These are phyloP conservation scores for Sapayoa aenigma DNA, from an alignment of 2,113 vertebrate genomes.

Conservation along the genomic window DNA sequence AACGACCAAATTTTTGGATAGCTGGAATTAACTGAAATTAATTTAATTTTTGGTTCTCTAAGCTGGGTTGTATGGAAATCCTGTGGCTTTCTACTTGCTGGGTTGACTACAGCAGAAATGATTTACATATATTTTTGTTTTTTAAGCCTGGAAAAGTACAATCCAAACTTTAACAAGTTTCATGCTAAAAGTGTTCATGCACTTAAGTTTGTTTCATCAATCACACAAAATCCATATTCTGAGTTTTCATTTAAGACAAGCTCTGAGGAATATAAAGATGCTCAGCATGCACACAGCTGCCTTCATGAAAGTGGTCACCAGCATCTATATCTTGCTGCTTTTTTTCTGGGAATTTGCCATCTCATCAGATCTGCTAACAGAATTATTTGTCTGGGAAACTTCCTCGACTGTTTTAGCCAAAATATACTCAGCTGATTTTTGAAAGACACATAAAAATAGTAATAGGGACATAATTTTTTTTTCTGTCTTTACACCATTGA, in stretches of 20 bases:
- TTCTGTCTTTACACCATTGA: not conserved
- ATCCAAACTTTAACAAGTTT: not conserved
- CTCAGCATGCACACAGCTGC: not conserved
- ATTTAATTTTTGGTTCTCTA: not conserved
- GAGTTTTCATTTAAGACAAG: not conserved
- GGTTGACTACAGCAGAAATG: not conserved
- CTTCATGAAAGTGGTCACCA: not conserved
- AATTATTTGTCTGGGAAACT: not conserved
- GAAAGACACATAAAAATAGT: not conserved
- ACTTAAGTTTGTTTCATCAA: not conserved
- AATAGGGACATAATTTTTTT: not conserved
- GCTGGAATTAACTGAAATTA: not conserved
- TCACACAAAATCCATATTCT: not conserved
- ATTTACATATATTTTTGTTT: not conserved
- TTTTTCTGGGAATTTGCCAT: not conserved
- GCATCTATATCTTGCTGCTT: not conserved
- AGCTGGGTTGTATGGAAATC: not conserved
- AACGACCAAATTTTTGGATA: not conserved
- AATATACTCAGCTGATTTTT: not conserved
- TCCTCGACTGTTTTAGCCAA: not conserved
- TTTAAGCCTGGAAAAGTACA: not conserved
- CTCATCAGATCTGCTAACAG: not conserved
- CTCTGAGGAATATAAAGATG: not conserved
- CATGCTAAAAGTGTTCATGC: not conserved
- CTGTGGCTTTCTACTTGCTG: not conserved